Evolutionary conservation across 2,797 vertebrate genomes (phyloP), one percentile per base, ranked within the genome.

Genomic region (Sebastiscus tertius): DNA sequence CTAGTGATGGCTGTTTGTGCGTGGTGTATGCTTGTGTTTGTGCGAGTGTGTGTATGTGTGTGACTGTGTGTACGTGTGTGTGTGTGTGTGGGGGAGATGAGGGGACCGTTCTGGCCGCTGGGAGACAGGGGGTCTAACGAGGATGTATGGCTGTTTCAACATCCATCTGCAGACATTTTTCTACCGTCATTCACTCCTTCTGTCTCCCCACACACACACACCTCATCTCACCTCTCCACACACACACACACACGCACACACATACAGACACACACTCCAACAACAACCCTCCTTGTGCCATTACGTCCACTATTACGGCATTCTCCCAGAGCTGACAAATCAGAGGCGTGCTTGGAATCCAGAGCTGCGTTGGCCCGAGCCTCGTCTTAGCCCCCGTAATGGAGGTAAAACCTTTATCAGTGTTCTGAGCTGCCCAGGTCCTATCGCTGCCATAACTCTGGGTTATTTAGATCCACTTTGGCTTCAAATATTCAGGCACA

Each of bases 111-210:
- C 33, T 68, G 83, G 87, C 86, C 55, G 58, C 77, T 76, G 71
- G 82, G 84, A 93, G 90, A 92, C 86, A 88, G 88, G 85, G 76
- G 89, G 84, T 85, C 92, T 95, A 95, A 96, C 92, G 22, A 95
- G 95, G 94, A 96, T 95, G 87, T 95, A 95, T 95, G 92, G 79
- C 89, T 91, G 89, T 91, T 94, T 90, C 91, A 82, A 81, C 84
- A 89, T 91, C 88, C 89, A 91, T 93, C 91, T 87, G 84, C 89
- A 87, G 85, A 92, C 88, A 93, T 94, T 94, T 94, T 94, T 92
- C 88, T 81, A 81, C 74, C 66, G 78, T 93, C 89, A 92, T 88
- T 94, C 93, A 93, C 83, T 87, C 88, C 81, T 82, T 77, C 87
- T 81, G 46, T 81, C 84, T 81, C 59, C 73, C 80, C 78, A 77